Evolutionary conservation across 1,140 invertebrate species (phyloP).

Genomic region (Drosophila sproati): DNA sequence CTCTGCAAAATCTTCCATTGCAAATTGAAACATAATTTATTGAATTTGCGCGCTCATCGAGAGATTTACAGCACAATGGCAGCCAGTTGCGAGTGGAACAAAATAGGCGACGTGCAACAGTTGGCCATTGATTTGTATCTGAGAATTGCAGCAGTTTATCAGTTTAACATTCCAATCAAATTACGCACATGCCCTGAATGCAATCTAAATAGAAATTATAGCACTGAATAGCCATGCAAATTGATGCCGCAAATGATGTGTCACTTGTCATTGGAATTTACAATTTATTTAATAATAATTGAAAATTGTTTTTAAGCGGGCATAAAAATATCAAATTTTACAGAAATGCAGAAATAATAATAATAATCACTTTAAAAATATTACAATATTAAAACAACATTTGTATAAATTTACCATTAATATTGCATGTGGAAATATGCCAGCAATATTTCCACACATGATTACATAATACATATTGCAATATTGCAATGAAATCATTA

Average conservation of each 20-base stretch:
- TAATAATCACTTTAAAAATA: background rate
- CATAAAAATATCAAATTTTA: too few relatives aligned
- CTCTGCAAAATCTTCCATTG: constrained; percentile 4
- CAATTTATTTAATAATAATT: constrained; percentile 8
- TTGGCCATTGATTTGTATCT: constrained; percentile 54
- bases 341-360: too few relatives aligned
- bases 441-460: background rate
- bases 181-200: constrained; percentile 38
- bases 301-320: too few relatives aligned
- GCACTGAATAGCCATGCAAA: constrained; percentile 6
- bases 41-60: constrained; percentile 61
- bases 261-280: constrained; percentile 7
- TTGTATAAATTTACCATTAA: background rate
- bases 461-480: background rate
- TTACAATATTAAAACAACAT: background rate
- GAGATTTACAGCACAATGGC: constrained; percentile 19
- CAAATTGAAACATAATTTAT: constrained; percentile 66
- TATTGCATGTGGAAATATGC: background rate
- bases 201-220: constrained; percentile 14
- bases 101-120: constrained; percentile 54
- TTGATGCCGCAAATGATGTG: constrained; percentile 33
- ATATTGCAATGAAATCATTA: background rate
- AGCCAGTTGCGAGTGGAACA: background rate
- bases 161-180: constrained; percentile 51
- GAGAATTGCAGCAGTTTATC: constrained; percentile 52